A percentile compares a stretch with the other conserved stretches of the same genome.
These are phyloP conservation scores for Drosophila bocki DNA, from an alignment of 1,140 invertebrate genomes.

Conservation along the genomic window DNA sequence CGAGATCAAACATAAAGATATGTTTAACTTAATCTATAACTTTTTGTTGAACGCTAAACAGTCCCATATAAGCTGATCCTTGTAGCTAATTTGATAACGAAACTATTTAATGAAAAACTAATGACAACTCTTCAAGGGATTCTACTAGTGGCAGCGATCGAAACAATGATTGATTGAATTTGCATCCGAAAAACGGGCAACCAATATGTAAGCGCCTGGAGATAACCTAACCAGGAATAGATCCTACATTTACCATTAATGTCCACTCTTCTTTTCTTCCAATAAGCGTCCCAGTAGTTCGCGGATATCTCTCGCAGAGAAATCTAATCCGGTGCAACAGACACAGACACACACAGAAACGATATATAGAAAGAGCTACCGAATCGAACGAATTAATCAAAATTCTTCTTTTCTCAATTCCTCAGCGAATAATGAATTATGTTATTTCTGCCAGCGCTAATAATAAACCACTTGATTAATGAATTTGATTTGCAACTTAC, in stretches of 20 bases:
- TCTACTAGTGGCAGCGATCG: conserved; percentile 45
- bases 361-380: conserved; percentile 38
- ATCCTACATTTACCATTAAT: conserved; percentile 68
- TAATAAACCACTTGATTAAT: conserved; percentile 64
- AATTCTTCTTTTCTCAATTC: conserved; percentile 82
- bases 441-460: conserved; percentile 56
- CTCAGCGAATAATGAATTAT: conserved; percentile 68
- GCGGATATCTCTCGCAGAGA: conserved; percentile 42
- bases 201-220: conserved; percentile 56
- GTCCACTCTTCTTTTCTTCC: conserved; percentile 72
- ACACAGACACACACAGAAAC: conserved; percentile 19
- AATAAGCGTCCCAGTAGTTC: conserved; percentile 55
- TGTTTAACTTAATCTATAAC: conserved; percentile 1
- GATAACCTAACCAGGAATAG: conserved; percentile 33
- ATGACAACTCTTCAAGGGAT: conserved; percentile 46
- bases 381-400: conserved; percentile 77
- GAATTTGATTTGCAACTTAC: conserved; percentile 79
- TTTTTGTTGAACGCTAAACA: background rate
- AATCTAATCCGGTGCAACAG: conserved; percentile 39
- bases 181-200: conserved; percentile 23
- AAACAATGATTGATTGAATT: conserved; percentile 48
- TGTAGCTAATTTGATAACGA: conserved; percentile 21
- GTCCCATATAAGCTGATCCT: conserved; percentile 1
- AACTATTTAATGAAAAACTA: conserved; percentile 30
- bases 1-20: background rate